Base-by-base conservation (phyloP, 1,140 invertebrate species). In the Hirudo medicinalis region DNA sequence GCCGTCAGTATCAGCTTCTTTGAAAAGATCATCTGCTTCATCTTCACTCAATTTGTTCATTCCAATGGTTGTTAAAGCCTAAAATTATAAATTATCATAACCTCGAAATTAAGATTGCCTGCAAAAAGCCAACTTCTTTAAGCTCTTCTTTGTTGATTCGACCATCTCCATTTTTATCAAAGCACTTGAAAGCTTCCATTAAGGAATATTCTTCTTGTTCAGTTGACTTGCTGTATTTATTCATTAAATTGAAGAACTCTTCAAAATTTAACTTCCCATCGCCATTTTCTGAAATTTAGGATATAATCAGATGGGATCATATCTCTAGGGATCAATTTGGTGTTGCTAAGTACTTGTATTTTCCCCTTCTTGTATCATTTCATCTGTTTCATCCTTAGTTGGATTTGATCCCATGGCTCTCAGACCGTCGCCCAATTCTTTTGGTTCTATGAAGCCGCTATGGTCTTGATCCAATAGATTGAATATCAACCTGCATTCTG, bases 61-160 rank as follows among this genome's bases (percentile, higher is more conserved):
- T 70, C 69, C 69, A 22, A 70, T 19, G n/a, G 20, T 54, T 25
- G 43, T 70, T 32, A 70, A 40, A 70, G 69, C 69, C 69, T 70
- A 29, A 11, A 54, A 54, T 19, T n/a, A 54, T n/a, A 27, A 63
- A 5, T 63, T 20, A 20, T 63, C 60, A 4, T 20, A 20, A 60
- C 15, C 17, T 3, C 13, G 22, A 32, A 32, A 63, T 4, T 13
- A 20, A 2, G 20, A 57, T 57, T 20, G 19, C 13, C n/a, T 11
- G 6, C 25, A 27, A 27, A 27, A 32, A n/a, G 25, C 69, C 11
- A 25, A 70, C 69, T n/a, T n/a, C 29, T 70, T 29, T 40, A n/a
- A 70, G 53, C 43, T 70, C 69, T n/a, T 54, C 53, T 49, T 54
- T 70, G 69, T 70, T 49, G 53, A 70, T 70, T 11, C 69, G 40